Evolutionary conservation across 2,113 vertebrate species (phyloP).

Genomic region (Donacobius atricapilla): DNA sequence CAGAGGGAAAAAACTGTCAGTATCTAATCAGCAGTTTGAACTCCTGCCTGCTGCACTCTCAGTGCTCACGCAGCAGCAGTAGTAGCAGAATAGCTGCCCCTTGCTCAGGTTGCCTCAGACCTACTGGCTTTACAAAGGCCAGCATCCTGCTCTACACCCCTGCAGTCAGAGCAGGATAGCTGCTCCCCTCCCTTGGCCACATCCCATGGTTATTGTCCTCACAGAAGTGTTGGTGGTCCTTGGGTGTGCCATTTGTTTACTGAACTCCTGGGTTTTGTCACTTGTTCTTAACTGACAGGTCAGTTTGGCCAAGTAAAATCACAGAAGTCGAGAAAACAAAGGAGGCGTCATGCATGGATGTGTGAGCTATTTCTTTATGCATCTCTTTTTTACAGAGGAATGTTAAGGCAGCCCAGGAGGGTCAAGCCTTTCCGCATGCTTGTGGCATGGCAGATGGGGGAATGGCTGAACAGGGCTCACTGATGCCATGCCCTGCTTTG

Average conservation of each 20-base stretch:
- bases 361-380: background rate
- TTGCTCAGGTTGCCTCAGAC: background rate
- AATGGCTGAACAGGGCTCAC: background rate
- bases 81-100: background rate
- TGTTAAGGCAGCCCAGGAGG: background rate
- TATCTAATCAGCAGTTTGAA: background rate
- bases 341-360: background rate
- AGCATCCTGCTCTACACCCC: background rate
- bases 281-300: background rate
- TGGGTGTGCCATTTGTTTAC: accelerated
- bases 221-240: background rate
- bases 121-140: accelerated
- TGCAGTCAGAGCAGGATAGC: background rate
- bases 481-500: background rate
- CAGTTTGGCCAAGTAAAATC: background rate
- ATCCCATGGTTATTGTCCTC: background rate
- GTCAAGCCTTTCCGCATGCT: background rate
- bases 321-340: background rate
- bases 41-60: background rate
- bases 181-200: background rate
- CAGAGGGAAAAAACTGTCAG: background rate
- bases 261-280: background rate
- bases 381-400: background rate
- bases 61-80: background rate
- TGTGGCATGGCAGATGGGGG: accelerated